phyloP scores from a whole-genome alignment of 2,113 vertebrate species.

The Gallinago media region DNA sequence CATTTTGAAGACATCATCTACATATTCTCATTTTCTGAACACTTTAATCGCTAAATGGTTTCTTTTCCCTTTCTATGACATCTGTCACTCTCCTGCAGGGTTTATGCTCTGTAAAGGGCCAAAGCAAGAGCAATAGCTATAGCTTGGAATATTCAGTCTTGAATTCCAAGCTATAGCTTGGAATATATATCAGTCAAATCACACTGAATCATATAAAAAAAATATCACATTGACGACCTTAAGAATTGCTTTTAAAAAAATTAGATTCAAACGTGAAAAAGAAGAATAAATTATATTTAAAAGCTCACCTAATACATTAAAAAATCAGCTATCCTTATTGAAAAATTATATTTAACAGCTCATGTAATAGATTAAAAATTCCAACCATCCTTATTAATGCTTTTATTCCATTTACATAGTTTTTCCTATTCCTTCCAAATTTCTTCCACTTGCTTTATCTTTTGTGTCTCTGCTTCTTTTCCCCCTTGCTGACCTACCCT shows the following conservation, averaged over 20 bases:
- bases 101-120: not conserved
- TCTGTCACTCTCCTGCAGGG: not conserved
- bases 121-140: not conserved
- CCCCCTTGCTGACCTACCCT: not conserved
- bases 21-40: not conserved
- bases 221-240: not conserved
- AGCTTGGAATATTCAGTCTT: not conserved
- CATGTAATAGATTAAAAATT: not conserved
- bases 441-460: not conserved
- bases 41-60: not conserved
- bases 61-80: not conserved
- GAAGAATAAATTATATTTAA: slow-evolving; percentile 8
- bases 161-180: not conserved
- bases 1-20: not conserved
- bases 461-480: not conserved
- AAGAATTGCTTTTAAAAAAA: not conserved
- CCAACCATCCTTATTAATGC: not conserved
- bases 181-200: not conserved
- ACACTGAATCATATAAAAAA: not conserved
- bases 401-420: not conserved
- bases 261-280: not conserved
- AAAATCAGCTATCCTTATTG: not conserved
- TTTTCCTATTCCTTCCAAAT: not conserved
- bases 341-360: not conserved
- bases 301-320: not conserved